A percentile compares a stretch with the other conserved stretches of the same genome.
Conservation (phyloP, 2,113 vertebrate genomes). For the Syrrhaptes paradoxus region DNA sequence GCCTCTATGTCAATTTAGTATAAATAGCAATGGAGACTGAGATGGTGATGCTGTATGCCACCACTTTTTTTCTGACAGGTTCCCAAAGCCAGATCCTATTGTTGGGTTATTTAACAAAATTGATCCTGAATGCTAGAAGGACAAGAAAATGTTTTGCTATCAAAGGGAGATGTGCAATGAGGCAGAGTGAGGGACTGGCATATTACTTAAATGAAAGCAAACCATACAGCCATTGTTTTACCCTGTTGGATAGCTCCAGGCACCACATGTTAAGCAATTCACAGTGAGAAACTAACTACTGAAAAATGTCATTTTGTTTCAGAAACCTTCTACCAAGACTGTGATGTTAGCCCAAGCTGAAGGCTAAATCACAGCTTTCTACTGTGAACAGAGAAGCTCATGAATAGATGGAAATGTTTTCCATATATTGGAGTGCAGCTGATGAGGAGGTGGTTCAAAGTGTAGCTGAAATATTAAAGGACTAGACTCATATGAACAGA, state of each 20-base stretch:
- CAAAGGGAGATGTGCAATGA: neutral
- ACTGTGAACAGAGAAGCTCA: neutral
- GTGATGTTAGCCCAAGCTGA: neutral
- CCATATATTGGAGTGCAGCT: neutral
- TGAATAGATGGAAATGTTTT: neutral
- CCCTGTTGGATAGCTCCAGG: neutral
- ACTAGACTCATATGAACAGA: neutral
- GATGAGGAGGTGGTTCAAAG: neutral
- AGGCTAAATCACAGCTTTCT: neutral
- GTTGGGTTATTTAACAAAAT: neutral
- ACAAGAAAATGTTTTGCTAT: neutral
- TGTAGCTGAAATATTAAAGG: neutral
- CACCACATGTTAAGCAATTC: neutral
- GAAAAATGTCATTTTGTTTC: neutral
- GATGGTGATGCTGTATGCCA: neutral
- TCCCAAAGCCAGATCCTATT: neutral
- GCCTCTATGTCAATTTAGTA: neutral
- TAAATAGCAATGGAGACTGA: neutral
- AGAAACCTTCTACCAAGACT: neutral
- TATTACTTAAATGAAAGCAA: neutral
- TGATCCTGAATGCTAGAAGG: neutral
- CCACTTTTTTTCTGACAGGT: neutral
- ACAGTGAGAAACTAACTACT: neutral
- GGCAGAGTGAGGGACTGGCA: neutral
- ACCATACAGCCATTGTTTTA: neutral